A percentile compares a stretch with the other conserved stretches of the same genome.
Evolutionary conservation across 2,113 vertebrate genomes (phyloP).

Genomic region (Mesembrinibis cayennensis): DNA sequence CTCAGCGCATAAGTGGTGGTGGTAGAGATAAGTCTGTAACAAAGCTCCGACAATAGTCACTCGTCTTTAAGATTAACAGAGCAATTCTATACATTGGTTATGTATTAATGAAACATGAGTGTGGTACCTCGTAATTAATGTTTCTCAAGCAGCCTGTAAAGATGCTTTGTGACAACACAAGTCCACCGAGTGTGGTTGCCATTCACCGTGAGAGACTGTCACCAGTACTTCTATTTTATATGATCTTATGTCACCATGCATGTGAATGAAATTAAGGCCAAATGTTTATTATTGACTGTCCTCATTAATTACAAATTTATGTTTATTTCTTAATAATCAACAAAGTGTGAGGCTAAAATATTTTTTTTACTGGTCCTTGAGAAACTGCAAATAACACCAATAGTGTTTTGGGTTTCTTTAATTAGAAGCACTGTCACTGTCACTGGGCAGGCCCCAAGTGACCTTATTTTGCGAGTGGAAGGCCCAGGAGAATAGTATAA

Average conservation of each 20-base stretch:
- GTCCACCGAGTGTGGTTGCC: not conserved
- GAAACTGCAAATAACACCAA: not conserved
- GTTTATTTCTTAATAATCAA: not conserved
- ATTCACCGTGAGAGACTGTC: not conserved
- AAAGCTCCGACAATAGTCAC: slow-evolving; percentile 8
- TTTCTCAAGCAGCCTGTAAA: not conserved
- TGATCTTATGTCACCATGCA: not conserved
- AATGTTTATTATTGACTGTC: not conserved
- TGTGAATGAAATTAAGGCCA: not conserved
- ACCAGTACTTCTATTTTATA: not conserved
- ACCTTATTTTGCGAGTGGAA: slow-evolving; percentile 27
- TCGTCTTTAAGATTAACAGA: slow-evolving; percentile 23
- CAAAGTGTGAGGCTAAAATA: not conserved
- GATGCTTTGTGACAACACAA: not conserved
- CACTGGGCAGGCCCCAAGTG: not conserved
- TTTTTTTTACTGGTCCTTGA: not conserved
- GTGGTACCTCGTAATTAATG: not conserved
- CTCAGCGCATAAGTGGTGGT: not conserved
- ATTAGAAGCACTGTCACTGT: not conserved
- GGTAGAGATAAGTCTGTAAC: not conserved
- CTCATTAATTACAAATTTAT: not conserved
- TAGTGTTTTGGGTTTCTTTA: slow-evolving; percentile 2
- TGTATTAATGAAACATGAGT: slow-evolving; percentile 8
- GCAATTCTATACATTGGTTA: not conserved
- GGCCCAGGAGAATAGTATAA: slow-evolving; percentile 65